Base-by-base conservation (phyloP, 2,113 vertebrate species). In the Pterocles gutturalis region DNA sequence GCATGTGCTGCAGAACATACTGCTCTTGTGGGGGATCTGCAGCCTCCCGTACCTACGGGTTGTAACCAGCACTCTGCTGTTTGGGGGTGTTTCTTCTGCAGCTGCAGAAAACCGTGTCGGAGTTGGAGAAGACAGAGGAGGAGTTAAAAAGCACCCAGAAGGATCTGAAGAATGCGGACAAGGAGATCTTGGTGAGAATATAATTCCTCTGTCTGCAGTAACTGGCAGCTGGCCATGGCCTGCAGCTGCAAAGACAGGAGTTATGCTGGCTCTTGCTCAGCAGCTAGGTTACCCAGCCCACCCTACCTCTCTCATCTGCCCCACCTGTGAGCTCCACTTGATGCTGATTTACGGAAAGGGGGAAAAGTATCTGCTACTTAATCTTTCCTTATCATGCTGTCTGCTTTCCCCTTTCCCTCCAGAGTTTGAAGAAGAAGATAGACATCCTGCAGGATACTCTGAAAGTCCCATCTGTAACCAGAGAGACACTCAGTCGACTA, bases 341-440 rank as follows among this genome's bases (percentile, higher is more conserved):
- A 55, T 49, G 55, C 72, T 66, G 41, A 28, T 24, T 57, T 81
- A 81, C 25, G 38, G 65, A 58, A 86, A 89, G 78, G 38, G 29
- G 48, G 48, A 18, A n/a, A 75, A 78, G 5, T 43, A 45, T 46
- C 33, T 66, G 60, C 31, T 87, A 4, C 29, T 66, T 28, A 62
- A 17, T 46, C 18, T 71, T 61, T 29, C n/a, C 46, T 70, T 69
- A 21, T 61, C 33, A 61, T 8, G 4, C 51, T 67, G 7, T 9
- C 72, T 77, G 48, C 54, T 81, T 81, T 90, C 22, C n/a, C 18
- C 87, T 67, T 33, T 86, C 45, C 76, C 67, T 78, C 14, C 94
- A 99, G 99, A 99, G 99, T 96, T 97, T 99, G 81, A 99, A 99
- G 94, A 99, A 99, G 96, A 99, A 99, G 93, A 98, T 99, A 83